Percentiles rank a stretch among this genome's conserved stretches.
Evolutionary conservation across 2,888 invertebrate species (phyloP).

Genomic region (Dione vanillae): DNA sequence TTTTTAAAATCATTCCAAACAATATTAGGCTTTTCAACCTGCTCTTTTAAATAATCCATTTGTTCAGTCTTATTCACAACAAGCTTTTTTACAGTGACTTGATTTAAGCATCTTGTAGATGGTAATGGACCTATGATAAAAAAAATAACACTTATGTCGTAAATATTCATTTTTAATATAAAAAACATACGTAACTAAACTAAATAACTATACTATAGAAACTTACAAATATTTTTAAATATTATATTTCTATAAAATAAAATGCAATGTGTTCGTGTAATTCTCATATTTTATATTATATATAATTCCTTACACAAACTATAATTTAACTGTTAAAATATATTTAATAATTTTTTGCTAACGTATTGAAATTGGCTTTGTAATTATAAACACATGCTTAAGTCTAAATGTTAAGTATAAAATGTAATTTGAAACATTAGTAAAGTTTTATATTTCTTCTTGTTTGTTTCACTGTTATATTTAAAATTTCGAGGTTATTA

Average conservation of each 20-base stretch:
- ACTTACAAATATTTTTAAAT: conserved; percentile 34
- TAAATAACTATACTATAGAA: neutral
- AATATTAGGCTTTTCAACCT: conserved; percentile 51
- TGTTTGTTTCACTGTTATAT: neutral
- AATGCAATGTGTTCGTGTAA: conserved; percentile 32
- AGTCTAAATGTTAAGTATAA: neutral
- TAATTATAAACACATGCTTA: neutral
- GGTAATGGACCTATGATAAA: neutral
- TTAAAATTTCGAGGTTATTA: conserved; percentile 7
- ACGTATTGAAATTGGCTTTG: neutral
- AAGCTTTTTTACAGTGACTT: conserved; percentile 25
- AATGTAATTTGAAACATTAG: neutral
- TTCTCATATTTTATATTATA: conserved; percentile 35
- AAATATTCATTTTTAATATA: too few species aligned
- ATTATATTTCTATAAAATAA: conserved; percentile 30
- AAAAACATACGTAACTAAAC: neutral
- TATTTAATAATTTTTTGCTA: neutral
- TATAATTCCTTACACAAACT: neutral
- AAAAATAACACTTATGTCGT: neutral
- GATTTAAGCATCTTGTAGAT: conserved; percentile 35
- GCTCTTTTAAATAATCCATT: conserved; percentile 62
- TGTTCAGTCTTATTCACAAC: conserved; percentile 53
- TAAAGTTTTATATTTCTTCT: neutral
- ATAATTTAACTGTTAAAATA: neutral
- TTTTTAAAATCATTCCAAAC: conserved; percentile 75